Evolutionary conservation across 2,797 vertebrate species (phyloP), one percentile per base, ranked within the genome.

Genomic region (Cichlasoma orientale): DNA sequence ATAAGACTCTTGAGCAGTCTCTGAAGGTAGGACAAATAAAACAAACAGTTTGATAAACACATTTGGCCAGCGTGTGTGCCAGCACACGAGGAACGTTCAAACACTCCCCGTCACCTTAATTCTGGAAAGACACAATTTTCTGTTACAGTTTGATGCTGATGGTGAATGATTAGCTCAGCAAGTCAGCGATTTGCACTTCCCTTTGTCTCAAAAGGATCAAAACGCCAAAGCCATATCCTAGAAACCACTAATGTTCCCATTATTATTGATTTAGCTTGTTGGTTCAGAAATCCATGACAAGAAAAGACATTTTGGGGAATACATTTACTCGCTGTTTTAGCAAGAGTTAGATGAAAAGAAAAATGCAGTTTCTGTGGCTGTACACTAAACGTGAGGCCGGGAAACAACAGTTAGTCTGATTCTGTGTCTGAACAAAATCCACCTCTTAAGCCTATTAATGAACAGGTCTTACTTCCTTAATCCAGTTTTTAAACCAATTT

Each of bases 81-180:
- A 7, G 72, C 44, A 69, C 13, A 33, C 18, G 69, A 47, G 38
- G 21, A 58, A 55, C 38, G 14, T 59, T 80, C 38, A 74, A 72
- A 80, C 76, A 16, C 74, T 27, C 79, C 56, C 25, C 18, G 29
- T 66, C 84, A 4, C 86, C 52, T 77, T 52, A 31, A 47, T 58
- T 77, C 36, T 0, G 2, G 66, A 78, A 77, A 82, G 73, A 77
- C 16, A 79, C 47, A 61, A 36, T 38, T 6, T 25, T 70, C 82
- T 78, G 92, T 92, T 81, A 72, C 86, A 89, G 85, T 88, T 92
- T 90, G 82, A 83, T 86, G 79, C 58, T 2, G 3, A 7, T 27
- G 38, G 89, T 93, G 70, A 93, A 94, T 93, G 73, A 93, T 93
- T 93, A 90, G 72, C 85, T 5, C 12, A 44, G 56, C 21, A 25